Conservation (phyloP, 2,888 invertebrate genomes). For the Athalia rosae region DNA sequence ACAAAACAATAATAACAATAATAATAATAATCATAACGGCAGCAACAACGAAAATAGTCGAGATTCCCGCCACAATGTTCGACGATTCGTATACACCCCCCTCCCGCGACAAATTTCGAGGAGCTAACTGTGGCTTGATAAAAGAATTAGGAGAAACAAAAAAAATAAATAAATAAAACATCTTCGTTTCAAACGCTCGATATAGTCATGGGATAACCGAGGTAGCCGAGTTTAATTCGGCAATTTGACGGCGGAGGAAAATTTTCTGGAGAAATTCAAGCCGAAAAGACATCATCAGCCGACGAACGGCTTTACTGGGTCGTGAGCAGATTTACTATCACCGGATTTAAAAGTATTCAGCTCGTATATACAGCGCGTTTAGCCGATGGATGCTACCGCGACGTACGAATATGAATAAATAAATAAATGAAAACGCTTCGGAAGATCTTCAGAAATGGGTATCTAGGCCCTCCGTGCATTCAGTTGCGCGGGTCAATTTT, state of each 20-base stretch:
- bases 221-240: background rate
- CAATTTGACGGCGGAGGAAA: conserved; percentile 2
- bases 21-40: background rate
- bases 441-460: background rate
- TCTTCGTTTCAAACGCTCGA: too few species aligned
- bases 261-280: conserved; percentile 28
- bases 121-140: too few species aligned
- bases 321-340: conserved; percentile 38
- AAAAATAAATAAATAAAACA: too few species aligned
- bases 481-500: conserved; percentile 14
- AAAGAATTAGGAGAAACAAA: too few species aligned
- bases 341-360: conserved; percentile 39
- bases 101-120: too few species aligned
- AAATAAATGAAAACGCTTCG: background rate
- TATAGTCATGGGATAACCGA: too few species aligned
- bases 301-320: conserved; percentile 9
- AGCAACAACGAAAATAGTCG: background rate
- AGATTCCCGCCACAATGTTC: background rate
- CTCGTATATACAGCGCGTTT: background rate
- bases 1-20: background rate
- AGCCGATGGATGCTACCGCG: too few species aligned
- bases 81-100: too few species aligned
- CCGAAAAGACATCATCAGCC: conserved; percentile 5
- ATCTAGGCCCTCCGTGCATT: background rate
- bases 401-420: background rate